These are phyloP conservation scores for Hyperoodon ampullatus DNA, from an alignment of 2,113 vertebrate species.

Conservation along the genomic window DNA sequence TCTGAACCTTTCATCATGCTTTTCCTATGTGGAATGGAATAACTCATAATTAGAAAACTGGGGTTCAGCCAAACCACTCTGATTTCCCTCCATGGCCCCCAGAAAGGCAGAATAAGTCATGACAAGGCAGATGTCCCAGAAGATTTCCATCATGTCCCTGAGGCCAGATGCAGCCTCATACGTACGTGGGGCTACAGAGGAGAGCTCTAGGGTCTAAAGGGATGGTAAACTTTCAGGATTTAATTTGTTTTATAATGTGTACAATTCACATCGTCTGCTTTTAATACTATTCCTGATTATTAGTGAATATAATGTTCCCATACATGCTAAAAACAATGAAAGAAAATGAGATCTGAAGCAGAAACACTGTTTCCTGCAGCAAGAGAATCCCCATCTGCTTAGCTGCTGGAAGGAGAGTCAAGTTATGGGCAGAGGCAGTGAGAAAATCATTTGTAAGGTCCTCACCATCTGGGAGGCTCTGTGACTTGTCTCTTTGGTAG, in stretches of 20 bases:
- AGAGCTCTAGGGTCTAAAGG: not conserved
- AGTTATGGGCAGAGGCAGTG: too few species aligned
- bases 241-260: not conserved
- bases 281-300: not conserved
- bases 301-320: not conserved
- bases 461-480: not conserved
- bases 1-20: not conserved
- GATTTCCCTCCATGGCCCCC: rapidly evolving
- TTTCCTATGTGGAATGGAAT: not conserved
- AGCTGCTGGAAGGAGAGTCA: not conserved
- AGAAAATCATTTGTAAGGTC: not conserved
- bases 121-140: not conserved
- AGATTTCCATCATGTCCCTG: too few species aligned
- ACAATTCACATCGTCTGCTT: not conserved
- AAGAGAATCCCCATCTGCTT: not conserved
- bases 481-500: not conserved
- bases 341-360: not conserved
- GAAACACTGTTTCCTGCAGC: not conserved
- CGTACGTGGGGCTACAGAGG: rapidly evolving
- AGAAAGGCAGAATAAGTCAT: not conserved
- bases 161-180: not conserved
- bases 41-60: not conserved
- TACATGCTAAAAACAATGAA: not conserved
- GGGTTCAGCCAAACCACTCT: not conserved
- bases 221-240: not conserved